phyloP scores from a whole-genome alignment of 2,113 vertebrate genomes.

The Amphiprion percula region DNA sequence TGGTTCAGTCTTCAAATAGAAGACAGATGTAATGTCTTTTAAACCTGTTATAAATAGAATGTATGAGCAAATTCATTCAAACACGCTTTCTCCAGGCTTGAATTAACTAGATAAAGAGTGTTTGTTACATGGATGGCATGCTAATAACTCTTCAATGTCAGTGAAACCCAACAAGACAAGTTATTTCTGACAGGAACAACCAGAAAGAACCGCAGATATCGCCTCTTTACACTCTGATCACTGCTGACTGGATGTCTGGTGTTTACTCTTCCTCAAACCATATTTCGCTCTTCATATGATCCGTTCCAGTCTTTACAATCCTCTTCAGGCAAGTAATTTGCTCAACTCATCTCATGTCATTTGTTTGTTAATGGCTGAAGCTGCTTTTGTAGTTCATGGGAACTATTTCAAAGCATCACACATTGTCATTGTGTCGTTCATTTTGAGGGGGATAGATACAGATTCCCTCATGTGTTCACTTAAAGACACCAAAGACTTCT shows the following conservation, averaged over 20 bases:
- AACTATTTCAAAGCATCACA: too few relatives aligned
- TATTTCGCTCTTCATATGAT: background rate
- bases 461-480: too few relatives aligned
- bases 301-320: slow-evolving; percentile 23
- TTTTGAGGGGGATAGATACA: too few relatives aligned
- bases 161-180: background rate
- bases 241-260: background rate
- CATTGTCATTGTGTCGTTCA: too few relatives aligned
- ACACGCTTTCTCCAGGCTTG: background rate
- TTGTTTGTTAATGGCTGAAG: too few relatives aligned
- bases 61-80: background rate
- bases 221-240: background rate
- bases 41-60: background rate
- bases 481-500: too few relatives aligned
- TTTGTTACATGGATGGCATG: background rate
- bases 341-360: slow-evolving; percentile 4
- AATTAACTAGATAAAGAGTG: background rate
- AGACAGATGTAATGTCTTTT: background rate
- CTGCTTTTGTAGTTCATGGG: too few relatives aligned
- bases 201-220: background rate
- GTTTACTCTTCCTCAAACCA: background rate
- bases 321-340: background rate
- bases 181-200: background rate
- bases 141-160: background rate
- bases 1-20: background rate